A percentile compares a stretch with the other conserved stretches of the same genome.
Conservation (phyloP, 2,888 invertebrate species). For the Chymomyza amoena region DNA sequence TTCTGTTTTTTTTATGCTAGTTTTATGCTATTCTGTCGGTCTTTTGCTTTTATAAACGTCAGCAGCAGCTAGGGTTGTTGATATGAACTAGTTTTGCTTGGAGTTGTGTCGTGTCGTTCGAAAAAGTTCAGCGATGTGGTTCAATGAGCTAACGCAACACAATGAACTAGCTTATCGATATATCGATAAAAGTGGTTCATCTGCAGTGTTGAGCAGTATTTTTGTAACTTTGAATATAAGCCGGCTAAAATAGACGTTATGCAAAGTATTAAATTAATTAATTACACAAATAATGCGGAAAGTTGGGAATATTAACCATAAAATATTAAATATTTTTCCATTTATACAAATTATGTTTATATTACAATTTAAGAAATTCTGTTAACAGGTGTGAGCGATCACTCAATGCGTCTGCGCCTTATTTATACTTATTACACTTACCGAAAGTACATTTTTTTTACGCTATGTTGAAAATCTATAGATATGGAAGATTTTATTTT, state of each 20-base stretch:
- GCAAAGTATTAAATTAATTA: background rate
- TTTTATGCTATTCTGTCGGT: background rate
- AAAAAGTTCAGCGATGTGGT: background rate
- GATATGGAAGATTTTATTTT: too few relatives aligned
- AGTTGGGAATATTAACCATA: too few relatives aligned
- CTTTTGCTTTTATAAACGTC: background rate
- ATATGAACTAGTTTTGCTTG: background rate
- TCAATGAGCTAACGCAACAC: background rate
- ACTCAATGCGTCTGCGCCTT: background rate
- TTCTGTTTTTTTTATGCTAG: background rate
- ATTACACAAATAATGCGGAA: background rate
- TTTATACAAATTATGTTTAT: background rate
- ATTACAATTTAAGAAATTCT: background rate
- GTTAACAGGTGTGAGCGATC: background rate
- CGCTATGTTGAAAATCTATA: too few relatives aligned
- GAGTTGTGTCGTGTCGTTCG: background rate
- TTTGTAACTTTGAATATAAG: too few relatives aligned
- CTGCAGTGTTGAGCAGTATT: background rate
- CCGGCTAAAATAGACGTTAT: background rate
- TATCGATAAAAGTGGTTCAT: background rate
- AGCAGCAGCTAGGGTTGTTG: background rate
- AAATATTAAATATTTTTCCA: too few relatives aligned
- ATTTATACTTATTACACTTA: background rate
- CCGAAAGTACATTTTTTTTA: background rate
- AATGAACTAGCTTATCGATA: background rate